phyloP scores from a whole-genome alignment of 2,113 vertebrate genomes.

The Himantopus leucocephalus region DNA sequence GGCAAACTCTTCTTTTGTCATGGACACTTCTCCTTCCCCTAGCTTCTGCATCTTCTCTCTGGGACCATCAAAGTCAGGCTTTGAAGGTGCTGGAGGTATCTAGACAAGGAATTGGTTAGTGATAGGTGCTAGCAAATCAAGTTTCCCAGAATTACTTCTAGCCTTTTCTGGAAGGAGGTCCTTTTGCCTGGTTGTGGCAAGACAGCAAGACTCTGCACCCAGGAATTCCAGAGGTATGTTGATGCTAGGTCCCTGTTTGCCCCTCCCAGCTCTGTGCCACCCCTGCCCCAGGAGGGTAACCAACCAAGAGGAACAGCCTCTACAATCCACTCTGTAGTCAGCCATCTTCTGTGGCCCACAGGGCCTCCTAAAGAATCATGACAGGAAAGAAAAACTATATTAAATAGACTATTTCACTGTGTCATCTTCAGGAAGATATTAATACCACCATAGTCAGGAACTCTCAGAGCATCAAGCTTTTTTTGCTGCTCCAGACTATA shows the following conservation, averaged over 20 bases:
- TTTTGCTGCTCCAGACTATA: not conserved
- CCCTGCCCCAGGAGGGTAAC: not conserved
- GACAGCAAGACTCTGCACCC: not conserved
- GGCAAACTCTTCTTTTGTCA: slow-evolving; percentile 96
- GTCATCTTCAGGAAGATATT: not conserved
- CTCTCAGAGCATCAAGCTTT: not conserved
- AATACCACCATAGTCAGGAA: not conserved
- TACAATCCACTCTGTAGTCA: not conserved
- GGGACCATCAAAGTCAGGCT: slow-evolving; percentile 94
- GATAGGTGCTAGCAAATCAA: not conserved
- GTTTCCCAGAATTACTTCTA: not conserved
- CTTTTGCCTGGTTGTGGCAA: not conserved
- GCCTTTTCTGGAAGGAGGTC: not conserved
- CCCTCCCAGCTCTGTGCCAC: not conserved
- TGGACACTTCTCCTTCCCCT: slow-evolving; percentile 93
- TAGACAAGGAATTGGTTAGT: slow-evolving; percentile 42
- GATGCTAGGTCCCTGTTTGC: not conserved
- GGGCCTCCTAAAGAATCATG: not conserved
- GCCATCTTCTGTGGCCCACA: not conserved
- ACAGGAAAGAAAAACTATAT: not conserved
- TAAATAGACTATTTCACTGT: not conserved
- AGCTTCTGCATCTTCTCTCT: slow-evolving; percentile 98
- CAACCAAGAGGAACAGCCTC: not conserved
- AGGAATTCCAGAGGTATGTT: not conserved
- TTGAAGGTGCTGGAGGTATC: slow-evolving; percentile 93